A percentile compares a stretch with the other conserved stretches of the same genome.
Evolutionary conservation across 2,797 vertebrate species (phyloP).

Genomic region (Mareca penelope): DNA sequence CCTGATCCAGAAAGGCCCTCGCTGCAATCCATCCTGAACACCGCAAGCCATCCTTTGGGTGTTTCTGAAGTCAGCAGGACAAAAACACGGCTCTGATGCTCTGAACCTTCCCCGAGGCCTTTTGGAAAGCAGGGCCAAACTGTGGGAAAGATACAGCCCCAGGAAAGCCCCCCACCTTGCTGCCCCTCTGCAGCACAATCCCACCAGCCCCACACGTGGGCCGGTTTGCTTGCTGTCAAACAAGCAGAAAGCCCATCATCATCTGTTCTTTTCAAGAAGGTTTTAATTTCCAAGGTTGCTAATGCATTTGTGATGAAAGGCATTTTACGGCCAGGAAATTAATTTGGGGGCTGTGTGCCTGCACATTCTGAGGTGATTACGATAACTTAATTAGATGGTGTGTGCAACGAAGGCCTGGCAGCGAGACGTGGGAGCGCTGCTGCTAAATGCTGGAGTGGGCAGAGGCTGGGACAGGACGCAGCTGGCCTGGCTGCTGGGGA

Average conservation of each 20-base stretch:
- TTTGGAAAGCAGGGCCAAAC: background rate
- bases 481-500: background rate
- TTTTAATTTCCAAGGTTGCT: conserved; percentile 44
- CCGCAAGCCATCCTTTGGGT: background rate
- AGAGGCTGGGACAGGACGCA: background rate
- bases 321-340: conserved; percentile 52
- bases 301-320: conserved; percentile 56
- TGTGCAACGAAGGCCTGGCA: background rate
- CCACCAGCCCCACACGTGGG: fast-evolving
- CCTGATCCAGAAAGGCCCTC: background rate
- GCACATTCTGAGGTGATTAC: conserved; percentile 34
- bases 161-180: background rate
- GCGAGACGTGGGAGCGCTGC: background rate
- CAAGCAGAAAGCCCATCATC: background rate
- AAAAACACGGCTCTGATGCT: background rate
- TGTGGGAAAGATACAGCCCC: background rate
- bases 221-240: background rate
- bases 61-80: background rate
- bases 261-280: background rate
- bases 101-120: background rate
- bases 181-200: background rate
- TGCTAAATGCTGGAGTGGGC: background rate
- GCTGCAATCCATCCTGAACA: background rate
- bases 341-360: conserved; percentile 24
- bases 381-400: conserved; percentile 27